phyloP scores from a whole-genome alignment of 2,888 invertebrate genomes.

The Cosmopolites sordidus region DNA sequence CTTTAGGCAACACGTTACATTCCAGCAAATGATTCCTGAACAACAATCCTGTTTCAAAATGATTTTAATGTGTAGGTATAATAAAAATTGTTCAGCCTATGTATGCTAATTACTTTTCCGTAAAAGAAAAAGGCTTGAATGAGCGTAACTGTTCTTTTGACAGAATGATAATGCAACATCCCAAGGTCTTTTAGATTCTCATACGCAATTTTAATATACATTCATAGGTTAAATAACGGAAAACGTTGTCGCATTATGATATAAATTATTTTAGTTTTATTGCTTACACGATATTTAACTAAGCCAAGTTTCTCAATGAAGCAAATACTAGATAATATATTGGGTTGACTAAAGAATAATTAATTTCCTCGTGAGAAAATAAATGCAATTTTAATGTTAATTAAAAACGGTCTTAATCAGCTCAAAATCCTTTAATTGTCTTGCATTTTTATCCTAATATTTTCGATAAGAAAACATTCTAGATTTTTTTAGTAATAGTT shows the following conservation, averaged over 20 bases:
- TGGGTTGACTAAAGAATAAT: no score
- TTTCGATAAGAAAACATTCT: no score
- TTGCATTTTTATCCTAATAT: no score
- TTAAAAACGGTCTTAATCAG: no score
- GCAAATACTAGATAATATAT: no score
- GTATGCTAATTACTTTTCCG: background rate
- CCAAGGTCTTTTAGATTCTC: background rate
- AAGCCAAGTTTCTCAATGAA: no score
- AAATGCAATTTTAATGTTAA: no score
- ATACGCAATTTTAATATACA: background rate
- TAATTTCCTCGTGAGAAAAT: no score
- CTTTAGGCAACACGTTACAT: conserved; percentile 18
- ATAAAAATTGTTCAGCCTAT: conserved; percentile 2
- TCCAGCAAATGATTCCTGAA: conserved; percentile 16
- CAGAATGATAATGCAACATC: conserved; percentile 2
- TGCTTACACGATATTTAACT: no score
- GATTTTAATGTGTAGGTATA: conserved; percentile 13
- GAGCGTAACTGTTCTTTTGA: conserved; percentile 1
- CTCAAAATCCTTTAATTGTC: no score
- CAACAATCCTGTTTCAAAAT: conserved; percentile 9
- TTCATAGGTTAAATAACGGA: background rate
- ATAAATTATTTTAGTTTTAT: background rate
- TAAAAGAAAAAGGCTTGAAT: background rate
- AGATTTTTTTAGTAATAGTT: no score
- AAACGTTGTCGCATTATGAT: background rate